Conservation (phyloP, 2,797 vertebrate species). For the Natrix natrix region DNA sequence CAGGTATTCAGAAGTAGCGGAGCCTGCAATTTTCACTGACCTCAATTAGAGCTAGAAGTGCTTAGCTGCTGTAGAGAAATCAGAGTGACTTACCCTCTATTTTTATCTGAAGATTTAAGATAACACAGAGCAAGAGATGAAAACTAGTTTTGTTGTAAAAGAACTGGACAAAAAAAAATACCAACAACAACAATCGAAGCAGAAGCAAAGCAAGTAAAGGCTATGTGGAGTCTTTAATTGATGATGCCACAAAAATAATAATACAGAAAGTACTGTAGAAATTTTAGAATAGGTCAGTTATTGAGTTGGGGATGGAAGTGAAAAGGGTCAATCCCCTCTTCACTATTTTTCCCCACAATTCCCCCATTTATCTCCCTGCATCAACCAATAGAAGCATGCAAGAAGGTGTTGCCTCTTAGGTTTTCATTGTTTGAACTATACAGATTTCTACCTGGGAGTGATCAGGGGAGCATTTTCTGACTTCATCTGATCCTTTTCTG, state of each 20-base stretch:
- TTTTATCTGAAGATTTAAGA: conserved; percentile 7
- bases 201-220: not conserved
- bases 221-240: not conserved
- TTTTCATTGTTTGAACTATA: not conserved
- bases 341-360: not conserved
- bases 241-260: not conserved
- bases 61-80: conserved; percentile 1
- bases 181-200: not conserved
- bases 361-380: not conserved
- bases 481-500: not conserved
- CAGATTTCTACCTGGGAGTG: too few relatives aligned
- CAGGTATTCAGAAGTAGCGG: not conserved
- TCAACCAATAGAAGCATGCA: not conserved
- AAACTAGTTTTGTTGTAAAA: not conserved
- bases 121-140: not conserved
- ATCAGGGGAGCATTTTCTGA: not conserved
- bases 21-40: conserved; percentile 20
- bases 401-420: too few relatives aligned
- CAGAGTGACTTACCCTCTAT: not conserved
- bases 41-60: conserved; percentile 21
- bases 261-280: not conserved
- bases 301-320: too few relatives aligned
- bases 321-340: not conserved
- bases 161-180: not conserved
- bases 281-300: not conserved